Conservation (phyloP, 1,140 invertebrate species). For the Drosophila gunungcola region DNA sequence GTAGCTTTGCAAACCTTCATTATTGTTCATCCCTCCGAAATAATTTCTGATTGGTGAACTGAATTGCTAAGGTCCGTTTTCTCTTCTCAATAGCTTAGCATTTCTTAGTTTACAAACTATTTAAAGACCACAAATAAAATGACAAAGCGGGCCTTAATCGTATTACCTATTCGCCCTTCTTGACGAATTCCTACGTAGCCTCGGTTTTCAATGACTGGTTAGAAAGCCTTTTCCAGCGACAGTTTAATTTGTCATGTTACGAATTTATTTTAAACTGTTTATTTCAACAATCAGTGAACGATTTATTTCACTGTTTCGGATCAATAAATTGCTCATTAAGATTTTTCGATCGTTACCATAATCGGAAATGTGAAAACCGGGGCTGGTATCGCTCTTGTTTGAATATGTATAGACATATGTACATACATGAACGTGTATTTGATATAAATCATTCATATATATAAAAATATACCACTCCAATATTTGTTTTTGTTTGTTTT, state of each 20-base stretch:
- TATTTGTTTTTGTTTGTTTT: constrained; percentile 70
- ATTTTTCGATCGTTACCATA: constrained; percentile 13
- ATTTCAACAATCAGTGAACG: background rate
- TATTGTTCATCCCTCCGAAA: background rate
- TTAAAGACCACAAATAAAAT: background rate
- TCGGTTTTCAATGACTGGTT: constrained; percentile 17
- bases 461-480: constrained; percentile 62
- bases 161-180: constrained; percentile 1
- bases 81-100: background rate
- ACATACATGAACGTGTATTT: constrained; percentile 20
- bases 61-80: background rate
- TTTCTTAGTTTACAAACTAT: background rate
- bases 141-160: background rate
- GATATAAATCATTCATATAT: constrained; percentile 54
- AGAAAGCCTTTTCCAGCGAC: background rate
- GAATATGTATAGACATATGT: constrained; percentile 22
- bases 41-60: background rate
- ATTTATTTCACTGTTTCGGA: background rate
- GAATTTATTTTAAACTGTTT: background rate
- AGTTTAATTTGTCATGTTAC: background rate
- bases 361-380: constrained; percentile 17
- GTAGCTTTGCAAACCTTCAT: background rate
- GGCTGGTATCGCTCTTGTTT: constrained; percentile 3
- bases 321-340: constrained; percentile 3
- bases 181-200: constrained; percentile 5